Base-by-base conservation (phyloP, 2,888 invertebrate genomes). In the Hoplodrina ambigua region DNA sequence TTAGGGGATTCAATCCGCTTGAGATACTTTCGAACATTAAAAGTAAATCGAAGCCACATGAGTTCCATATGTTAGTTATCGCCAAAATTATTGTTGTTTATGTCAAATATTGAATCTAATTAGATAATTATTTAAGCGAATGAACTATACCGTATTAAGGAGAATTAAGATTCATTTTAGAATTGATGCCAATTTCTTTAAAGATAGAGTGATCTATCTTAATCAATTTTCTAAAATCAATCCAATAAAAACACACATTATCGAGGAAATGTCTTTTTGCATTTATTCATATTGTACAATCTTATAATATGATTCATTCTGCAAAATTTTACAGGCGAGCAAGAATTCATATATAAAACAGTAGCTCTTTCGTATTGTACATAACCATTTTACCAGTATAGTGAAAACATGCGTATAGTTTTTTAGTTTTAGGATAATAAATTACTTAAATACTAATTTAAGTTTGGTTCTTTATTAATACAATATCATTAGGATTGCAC, bases 401-500 rank as follows among this genome's bases (percentile, higher is more conserved):
- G 95, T 96, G 96, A 96, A 96, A 96, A 96, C 96, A 96, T 96
- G 96, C 96, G 94, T 96, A 96, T 95, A 96, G 96, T 94, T 94
- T 94, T 91, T 92, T 92, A 92, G 93, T 94, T 95, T 95, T 95
- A 96, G 95, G 96, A 96, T 96, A 96, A 96, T 96, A 96, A 96
- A 96, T 96, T 96, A 96, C 95, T 96, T 95, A 96, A 94, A 94
- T 93, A 91, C 96, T 96, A 96, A 94, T 91, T 94, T 93, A 94
- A 94, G 93, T 95, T 96, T 96, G 96, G 96, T 96, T 96, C 96
- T 96, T 96, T 95, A 96, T 95, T 95, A 95, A 95, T 95, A 96
- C 95, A 95, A 95, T 95, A 96, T 95, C 94, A 93, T 93, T 95
- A 95, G 95, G 95, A 96, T 95, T 93, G 94, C 94, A 93, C 94